phyloP scores from a whole-genome alignment of 2,113 vertebrate genomes.

The Pluvialis apricaria region DNA sequence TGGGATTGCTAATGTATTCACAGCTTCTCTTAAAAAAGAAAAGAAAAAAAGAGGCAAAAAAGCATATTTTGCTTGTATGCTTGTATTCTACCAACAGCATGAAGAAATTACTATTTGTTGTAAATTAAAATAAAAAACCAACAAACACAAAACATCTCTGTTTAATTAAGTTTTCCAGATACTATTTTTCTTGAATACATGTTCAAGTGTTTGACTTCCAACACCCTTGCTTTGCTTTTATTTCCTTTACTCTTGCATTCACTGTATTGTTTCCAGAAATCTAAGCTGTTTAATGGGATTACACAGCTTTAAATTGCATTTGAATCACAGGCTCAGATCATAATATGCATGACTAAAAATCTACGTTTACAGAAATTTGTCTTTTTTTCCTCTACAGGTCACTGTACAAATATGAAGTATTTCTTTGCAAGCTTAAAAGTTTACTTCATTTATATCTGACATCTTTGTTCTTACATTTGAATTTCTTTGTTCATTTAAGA shows the following conservation, averaged over 20 bases:
- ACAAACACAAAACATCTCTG: background rate
- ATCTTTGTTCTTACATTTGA: background rate
- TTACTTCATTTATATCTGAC: background rate
- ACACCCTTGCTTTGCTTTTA: background rate
- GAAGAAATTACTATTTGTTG: background rate
- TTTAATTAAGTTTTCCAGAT: background rate
- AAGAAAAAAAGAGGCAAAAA: background rate
- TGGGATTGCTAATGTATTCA: background rate
- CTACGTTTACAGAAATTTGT: background rate
- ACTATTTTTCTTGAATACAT: background rate
- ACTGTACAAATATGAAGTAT: background rate
- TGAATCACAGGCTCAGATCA: background rate
- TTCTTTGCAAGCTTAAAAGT: background rate
- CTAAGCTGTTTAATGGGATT: constrained; percentile 9
- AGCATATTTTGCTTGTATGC: background rate
- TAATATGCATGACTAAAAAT: background rate
- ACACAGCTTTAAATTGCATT: background rate
- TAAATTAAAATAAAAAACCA: background rate
- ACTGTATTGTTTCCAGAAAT: background rate
- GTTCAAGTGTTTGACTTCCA: background rate
- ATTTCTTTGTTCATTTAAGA: background rate
- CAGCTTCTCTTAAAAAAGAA: background rate
- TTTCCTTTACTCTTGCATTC: background rate
- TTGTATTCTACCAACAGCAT: background rate
- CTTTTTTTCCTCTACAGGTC: background rate